phyloP scores from a whole-genome alignment of 2,113 vertebrate species.

The Sylvietta virens region DNA sequence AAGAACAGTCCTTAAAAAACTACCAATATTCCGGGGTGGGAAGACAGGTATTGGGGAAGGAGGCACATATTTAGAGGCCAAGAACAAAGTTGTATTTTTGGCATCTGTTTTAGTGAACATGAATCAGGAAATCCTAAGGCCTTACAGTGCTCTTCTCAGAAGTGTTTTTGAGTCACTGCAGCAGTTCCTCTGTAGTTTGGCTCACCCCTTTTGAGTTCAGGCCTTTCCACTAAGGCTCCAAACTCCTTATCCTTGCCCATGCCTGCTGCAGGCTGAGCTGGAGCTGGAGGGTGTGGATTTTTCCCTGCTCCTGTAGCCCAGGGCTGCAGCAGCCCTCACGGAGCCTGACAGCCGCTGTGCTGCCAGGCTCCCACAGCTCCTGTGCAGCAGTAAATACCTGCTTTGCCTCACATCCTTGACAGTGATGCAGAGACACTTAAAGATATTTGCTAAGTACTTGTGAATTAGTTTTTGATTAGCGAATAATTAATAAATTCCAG shows the following conservation, averaged over 20 bases:
- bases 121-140: neutral
- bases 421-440: neutral
- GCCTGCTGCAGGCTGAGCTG: neutral
- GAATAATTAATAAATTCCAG: conserved; percentile 15
- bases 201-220: neutral
- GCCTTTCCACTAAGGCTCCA: neutral
- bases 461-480: conserved; percentile 15
- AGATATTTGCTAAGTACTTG: neutral
- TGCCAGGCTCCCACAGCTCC: neutral
- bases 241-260: neutral
- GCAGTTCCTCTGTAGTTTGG: neutral
- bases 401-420: neutral
- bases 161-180: neutral
- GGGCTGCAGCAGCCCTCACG: neutral
- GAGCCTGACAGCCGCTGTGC: neutral
- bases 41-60: neutral
- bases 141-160: neutral
- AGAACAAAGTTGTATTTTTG: neutral
- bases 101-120: neutral
- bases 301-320: neutral
- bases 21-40: neutral
- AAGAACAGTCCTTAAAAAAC: neutral
- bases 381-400: neutral
- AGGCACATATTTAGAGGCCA: neutral
- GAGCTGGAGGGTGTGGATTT: neutral